phyloP scores from a whole-genome alignment of 1,140 invertebrate genomes.

The Zophobas morio region DNA sequence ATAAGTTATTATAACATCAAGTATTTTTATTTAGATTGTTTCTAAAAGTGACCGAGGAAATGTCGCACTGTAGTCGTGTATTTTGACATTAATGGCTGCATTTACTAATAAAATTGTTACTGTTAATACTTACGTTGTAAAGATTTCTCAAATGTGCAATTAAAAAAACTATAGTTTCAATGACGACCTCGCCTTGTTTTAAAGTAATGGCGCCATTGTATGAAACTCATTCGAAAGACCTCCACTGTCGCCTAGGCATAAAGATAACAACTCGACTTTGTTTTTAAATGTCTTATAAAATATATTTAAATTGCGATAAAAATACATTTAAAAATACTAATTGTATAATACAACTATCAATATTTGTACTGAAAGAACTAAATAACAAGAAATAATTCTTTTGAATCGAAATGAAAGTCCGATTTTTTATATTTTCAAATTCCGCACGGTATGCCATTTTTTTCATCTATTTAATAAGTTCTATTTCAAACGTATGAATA shows the following conservation, averaged over 20 bases:
- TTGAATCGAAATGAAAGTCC: too few relatives aligned
- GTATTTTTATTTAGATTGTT: not conserved
- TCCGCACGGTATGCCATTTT: too few relatives aligned
- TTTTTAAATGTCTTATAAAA: not conserved
- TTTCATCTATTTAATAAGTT: too few relatives aligned
- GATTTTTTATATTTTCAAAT: too few relatives aligned
- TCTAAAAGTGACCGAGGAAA: not conserved
- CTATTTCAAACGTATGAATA: too few relatives aligned
- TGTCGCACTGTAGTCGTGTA: not conserved
- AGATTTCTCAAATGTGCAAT: not conserved
- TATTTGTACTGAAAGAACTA: too few relatives aligned
- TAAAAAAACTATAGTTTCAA: too few relatives aligned
- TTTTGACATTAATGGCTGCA: not conserved
- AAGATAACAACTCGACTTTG: conserved; percentile 2
- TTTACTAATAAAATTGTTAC: too few relatives aligned
- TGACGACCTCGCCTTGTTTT: too few relatives aligned
- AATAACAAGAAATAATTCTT: too few relatives aligned
- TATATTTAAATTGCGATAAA: conserved; percentile 10
- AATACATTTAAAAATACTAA: not conserved
- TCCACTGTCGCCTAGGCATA: not conserved
- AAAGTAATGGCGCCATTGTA: not conserved
- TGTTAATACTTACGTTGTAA: too few relatives aligned
- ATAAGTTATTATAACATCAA: too few relatives aligned
- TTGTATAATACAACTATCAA: not conserved
- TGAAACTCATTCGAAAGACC: conserved; percentile 3